Base-by-base conservation (phyloP, 2,888 invertebrate species). In the Cecidostiba fungosa region DNA sequence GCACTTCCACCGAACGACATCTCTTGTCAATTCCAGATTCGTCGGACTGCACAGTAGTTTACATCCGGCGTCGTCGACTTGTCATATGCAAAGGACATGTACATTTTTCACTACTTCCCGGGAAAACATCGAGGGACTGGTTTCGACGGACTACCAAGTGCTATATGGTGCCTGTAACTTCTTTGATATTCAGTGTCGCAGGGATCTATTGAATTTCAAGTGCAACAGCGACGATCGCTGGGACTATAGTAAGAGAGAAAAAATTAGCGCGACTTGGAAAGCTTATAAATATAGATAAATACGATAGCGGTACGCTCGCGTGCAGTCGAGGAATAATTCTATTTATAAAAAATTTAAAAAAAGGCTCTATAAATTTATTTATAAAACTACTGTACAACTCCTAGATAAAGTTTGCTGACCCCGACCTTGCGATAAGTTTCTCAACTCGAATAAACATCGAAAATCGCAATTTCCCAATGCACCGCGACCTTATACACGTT, bases 131-230 rank as follows among this genome's bases (percentile, higher is more conserved):
- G 54, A 54, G 54, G 5, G 23, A n/a, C 54, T 59, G n/a, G 23
- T 59, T 59, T 59, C 54, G n/a, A 6, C 23, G 23, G 54, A 59
- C 54, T 59, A 59, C 54, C 54, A 59, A 59, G 54, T n/a, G 54
- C 54, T n/a, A 19, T 54, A n/a, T 54, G 54, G n/a, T n/a, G n/a
- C 6, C 16, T 16, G 19, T 50, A 74, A 74, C 12, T 26, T 12
- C 23, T 74, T 76, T 76, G 76, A 76, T 12, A 76, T 76, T 76
- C 76, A 76, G 32, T 32, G 36, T 32, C 14, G 54, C 76, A 0
- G 23, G 50, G 36, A 54, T 76, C 76, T 76, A 76, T 76, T 76
- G 76, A 54, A 76, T 76, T 54, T 59, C 54, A 76, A 76, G 76
- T 76, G 76, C 50, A 43, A 43, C 43, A 59, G 54, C 19, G 14